These are phyloP conservation scores for Porites lutea DNA, from an alignment of 64 coral and sea anemone species.

Conservation along the genomic window DNA sequence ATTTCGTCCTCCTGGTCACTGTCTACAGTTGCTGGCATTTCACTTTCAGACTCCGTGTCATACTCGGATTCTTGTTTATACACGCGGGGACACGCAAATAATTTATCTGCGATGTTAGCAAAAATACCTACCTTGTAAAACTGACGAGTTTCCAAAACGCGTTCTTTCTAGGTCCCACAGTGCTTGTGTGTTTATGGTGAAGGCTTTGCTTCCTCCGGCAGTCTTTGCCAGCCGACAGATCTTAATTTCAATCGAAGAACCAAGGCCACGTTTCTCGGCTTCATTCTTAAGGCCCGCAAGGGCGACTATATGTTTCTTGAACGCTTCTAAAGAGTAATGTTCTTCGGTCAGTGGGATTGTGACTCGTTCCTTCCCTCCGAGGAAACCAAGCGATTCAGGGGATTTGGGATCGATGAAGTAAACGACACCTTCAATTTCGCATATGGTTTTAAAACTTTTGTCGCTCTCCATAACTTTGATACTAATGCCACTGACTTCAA, in stretches of 20 bases:
- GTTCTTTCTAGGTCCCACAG: background rate
- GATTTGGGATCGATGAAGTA: too few species aligned
- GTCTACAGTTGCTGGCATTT: conserved; percentile 53
- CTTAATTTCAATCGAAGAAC: conserved; percentile 27
- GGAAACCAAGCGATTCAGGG: background rate
- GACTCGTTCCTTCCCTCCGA: background rate
- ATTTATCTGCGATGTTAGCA: too few species aligned
- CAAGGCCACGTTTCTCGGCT: conserved; percentile 22
- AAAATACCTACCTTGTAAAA: too few species aligned
- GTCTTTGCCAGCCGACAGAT: background rate
- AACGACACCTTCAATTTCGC: too few species aligned
- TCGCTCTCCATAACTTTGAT: too few species aligned
- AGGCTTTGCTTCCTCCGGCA: background rate
- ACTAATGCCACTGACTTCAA: too few species aligned
- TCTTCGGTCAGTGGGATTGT: background rate
- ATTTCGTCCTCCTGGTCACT: conserved; percentile 57
- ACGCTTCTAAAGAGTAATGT: background rate
- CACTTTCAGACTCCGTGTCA: conserved; percentile 43
- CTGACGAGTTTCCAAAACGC: too few species aligned
- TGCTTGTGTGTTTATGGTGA: background rate
- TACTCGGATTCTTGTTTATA: conserved; percentile 53
- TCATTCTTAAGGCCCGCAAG: background rate
- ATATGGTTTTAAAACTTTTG: too few species aligned
- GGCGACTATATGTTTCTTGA: background rate
- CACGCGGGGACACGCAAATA: too few species aligned